These are phyloP conservation scores for Ploceus nigricollis DNA, from an alignment of 2,113 vertebrate genomes.

Conservation along the genomic window DNA sequence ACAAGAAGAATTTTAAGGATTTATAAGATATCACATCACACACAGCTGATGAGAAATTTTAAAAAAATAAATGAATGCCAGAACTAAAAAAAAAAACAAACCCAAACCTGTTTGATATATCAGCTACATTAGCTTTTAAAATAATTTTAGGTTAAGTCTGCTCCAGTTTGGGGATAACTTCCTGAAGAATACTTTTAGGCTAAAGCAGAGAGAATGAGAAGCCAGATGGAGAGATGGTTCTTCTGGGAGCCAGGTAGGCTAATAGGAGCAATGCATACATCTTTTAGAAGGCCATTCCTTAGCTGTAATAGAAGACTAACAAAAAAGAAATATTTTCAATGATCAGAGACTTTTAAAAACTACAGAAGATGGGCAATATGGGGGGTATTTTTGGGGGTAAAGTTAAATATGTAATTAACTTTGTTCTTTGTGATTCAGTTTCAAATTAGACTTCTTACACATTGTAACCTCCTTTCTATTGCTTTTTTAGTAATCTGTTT, in stretches of 20 bases:
- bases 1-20: background rate
- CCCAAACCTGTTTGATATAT: background rate
- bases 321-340: background rate
- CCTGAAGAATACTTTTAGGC: background rate
- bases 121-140: background rate
- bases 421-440: background rate
- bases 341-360: background rate
- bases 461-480: background rate
- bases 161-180: background rate
- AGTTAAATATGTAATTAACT: background rate
- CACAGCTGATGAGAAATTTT: background rate
- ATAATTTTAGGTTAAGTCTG: background rate
- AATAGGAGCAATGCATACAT: background rate
- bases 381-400: background rate
- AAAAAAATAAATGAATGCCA: background rate
- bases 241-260: background rate
- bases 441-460: background rate
- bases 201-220: background rate
- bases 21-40: background rate
- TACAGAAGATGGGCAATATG: background rate
- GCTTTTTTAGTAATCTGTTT: background rate
- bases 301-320: background rate
- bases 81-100: background rate
- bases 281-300: background rate
- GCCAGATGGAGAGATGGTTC: background rate